Percentiles rank a stretch among this genome's conserved stretches.
Evolutionary conservation across 1,140 invertebrate species (phyloP).

Genomic region (Drosophila tsacasi): DNA sequence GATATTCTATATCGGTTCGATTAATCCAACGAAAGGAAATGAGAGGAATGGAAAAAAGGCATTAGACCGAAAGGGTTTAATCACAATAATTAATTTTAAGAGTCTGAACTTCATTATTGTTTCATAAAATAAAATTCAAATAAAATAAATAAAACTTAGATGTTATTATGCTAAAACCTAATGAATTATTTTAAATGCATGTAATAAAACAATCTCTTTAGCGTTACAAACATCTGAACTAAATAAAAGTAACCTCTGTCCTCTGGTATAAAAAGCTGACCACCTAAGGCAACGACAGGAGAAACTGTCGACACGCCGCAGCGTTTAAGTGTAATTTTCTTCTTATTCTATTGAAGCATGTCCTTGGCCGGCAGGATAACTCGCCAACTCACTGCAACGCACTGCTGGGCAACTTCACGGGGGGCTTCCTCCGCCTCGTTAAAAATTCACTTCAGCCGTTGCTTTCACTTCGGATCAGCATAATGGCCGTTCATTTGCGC

Average conservation of each 20-base stretch:
- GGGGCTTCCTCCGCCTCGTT: slow-evolving; percentile 52
- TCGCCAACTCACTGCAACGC: slow-evolving; percentile 72
- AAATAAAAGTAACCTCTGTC: neutral
- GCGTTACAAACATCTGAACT: neutral
- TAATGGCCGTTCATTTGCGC: slow-evolving; percentile 83
- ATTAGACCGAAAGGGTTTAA: too few species aligned
- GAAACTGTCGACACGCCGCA: slow-evolving; percentile 68
- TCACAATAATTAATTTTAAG: too few species aligned
- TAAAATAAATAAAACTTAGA: too few species aligned
- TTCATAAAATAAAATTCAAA: too few species aligned
- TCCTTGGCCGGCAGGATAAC: slow-evolving; percentile 70
- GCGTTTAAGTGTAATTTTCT: slow-evolving; percentile 83
- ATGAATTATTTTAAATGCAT: neutral
- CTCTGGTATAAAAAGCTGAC: slow-evolving; percentile 25
- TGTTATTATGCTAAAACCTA: too few species aligned
- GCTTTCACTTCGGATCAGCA: slow-evolving; percentile 82
- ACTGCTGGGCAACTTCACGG: slow-evolving; percentile 57
- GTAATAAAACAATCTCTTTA: neutral
- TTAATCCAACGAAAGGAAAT: too few species aligned
- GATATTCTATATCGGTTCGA: too few species aligned
- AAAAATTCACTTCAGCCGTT: slow-evolving; percentile 77
- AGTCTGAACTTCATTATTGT: too few species aligned
- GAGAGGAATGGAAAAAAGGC: too few species aligned
- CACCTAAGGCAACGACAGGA: slow-evolving; percentile 1
- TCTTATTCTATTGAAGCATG: slow-evolving; percentile 83